These are phyloP conservation scores for Notarius quadriscutis DNA, from an alignment of 2,113 vertebrate genomes.

Conservation along the genomic window DNA sequence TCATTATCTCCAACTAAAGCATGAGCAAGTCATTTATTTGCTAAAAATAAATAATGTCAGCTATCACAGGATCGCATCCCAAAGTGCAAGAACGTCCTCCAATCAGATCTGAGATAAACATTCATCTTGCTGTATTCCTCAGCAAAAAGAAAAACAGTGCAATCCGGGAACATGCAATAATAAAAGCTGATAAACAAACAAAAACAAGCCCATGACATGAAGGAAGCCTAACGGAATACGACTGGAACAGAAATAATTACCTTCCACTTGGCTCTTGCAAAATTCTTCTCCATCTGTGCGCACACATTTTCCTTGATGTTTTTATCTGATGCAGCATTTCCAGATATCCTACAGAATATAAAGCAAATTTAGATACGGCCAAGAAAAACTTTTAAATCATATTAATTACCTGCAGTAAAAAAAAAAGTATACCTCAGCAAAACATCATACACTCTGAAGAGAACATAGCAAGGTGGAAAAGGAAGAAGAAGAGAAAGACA, in stretches of 20 bases:
- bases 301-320: constrained; percentile 98
- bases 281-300: constrained; percentile 98
- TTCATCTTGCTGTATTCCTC: neutral
- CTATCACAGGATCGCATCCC: neutral
- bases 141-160: neutral
- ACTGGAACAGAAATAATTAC: constrained; percentile 62
- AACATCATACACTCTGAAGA: neutral
- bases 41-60: neutral
- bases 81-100: neutral
- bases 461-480: no score
- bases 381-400: neutral
- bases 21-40: neutral
- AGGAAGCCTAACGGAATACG: neutral
- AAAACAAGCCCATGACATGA: neutral
- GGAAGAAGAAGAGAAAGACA: neutral
- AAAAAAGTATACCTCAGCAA: neutral
- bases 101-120: neutral
- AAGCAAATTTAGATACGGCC: constrained; percentile 5
- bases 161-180: neutral
- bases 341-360: constrained; percentile 84
- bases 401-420: neutral
- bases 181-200: neutral
- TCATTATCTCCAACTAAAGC: neutral
- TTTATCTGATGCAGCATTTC: constrained; percentile 95
- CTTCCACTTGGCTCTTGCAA: constrained; percentile 98